Evolutionary conservation across 2,888 invertebrate genomes (phyloP), one percentile per base, ranked within the genome.

Genomic region (Agapostemon virescens): DNA sequence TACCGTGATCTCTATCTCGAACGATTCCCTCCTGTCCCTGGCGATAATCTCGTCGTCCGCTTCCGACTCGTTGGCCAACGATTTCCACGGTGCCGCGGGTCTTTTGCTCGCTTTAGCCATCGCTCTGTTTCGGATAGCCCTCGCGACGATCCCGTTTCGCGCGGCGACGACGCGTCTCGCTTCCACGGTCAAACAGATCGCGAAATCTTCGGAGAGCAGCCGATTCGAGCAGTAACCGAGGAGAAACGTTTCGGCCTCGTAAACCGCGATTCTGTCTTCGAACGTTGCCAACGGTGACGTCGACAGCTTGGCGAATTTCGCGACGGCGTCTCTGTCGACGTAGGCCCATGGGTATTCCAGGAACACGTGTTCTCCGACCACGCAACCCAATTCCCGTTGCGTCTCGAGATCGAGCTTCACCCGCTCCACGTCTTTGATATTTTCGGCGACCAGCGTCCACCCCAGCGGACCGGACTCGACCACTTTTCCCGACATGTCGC

Each of bases 221-320:
- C 95, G 95, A 61, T 94, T 94, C 0, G 95, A 94, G 20, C 95
- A 94, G 86, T 96, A 96, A 0, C 96, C 96, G 72, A 96, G 88
- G 0, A 96, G 91, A 6, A 95, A 89, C 33, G 82, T 68, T 11
- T 86, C 74, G 11, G 70, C 67, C 20, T 83, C 64, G 69, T 88
- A 90, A 4, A 76, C 74, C 6, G 81, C 69, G 20, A 92, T 87
- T 20, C 70, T 76, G 4, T 88, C 88, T 13, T 38, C 75, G 55
- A 85, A 78, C 17, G 67, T 26, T 0, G 88, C 81, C 20, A 92
- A 42, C 5, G 86, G 74, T 6, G 92, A 90, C 23, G 76, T 84
- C 1, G 82, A 13, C 7, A 45, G 64, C 42, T 81, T 82, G 5
- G 87, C 79, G 6, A 86, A 20, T 7, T 74, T 85, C 9, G 61